These are phyloP conservation scores for Meriones psammophilus DNA, from an alignment of 2,797 vertebrate species.

Conservation along the genomic window DNA sequence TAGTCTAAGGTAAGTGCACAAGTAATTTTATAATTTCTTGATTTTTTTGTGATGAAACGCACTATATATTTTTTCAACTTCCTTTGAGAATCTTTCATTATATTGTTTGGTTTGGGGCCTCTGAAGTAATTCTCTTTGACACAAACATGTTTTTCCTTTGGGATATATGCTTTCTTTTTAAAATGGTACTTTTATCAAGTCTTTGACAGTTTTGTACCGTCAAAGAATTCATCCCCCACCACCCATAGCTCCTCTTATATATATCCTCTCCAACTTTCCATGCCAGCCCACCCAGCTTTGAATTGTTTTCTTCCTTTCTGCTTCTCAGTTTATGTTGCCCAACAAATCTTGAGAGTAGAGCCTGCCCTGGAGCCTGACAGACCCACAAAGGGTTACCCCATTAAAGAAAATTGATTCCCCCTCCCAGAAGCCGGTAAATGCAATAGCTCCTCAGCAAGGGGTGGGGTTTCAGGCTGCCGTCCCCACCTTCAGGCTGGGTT, in stretches of 20 bases:
- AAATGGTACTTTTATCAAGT: not conserved
- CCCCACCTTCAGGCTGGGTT: not conserved
- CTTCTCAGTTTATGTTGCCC: not conserved
- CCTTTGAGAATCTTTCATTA: not conserved
- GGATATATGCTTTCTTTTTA: not conserved
- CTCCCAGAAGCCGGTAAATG: not conserved
- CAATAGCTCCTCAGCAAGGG: not conserved
- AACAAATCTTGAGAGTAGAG: not conserved
- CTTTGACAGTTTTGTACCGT: not conserved
- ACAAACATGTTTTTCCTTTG: not conserved
- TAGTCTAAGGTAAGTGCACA: not conserved
- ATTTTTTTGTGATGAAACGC: slow-evolving; percentile 51
- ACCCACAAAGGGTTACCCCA: no score
- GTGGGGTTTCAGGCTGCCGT: not conserved
- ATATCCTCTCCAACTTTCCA: not conserved
- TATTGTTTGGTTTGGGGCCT: not conserved
- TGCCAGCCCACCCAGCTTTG: not conserved
- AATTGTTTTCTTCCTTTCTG: not conserved
- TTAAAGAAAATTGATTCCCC: not conserved
- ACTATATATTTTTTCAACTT: slow-evolving; percentile 14
- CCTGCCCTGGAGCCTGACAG: not conserved
- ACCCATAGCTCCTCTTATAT: not conserved
- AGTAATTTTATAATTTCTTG: slow-evolving; percentile 26
- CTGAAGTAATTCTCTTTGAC: not conserved
- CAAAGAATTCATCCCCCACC: not conserved